Conservation (phyloP, 2,113 vertebrate genomes). For the Parus major region DNA sequence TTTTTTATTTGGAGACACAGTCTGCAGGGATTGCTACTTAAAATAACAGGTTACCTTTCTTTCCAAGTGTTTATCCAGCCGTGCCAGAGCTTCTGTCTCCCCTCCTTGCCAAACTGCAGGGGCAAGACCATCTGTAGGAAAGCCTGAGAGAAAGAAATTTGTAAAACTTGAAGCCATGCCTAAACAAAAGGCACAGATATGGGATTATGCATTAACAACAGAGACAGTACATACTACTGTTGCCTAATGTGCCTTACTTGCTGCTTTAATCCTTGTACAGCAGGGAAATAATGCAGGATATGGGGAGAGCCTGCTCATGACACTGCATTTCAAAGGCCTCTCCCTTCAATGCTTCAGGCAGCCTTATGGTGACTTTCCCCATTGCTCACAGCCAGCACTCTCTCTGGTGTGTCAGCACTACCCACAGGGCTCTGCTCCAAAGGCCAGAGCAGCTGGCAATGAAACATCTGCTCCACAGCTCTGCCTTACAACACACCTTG, state of each 20-base stretch:
- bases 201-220: not conserved
- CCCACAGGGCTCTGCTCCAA: not conserved
- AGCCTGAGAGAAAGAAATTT: constrained; percentile 76
- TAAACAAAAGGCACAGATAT: not conserved
- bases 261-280: not conserved
- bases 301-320: not conserved
- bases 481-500: not conserved
- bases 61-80: constrained; percentile 92
- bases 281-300: not conserved
- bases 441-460: not conserved
- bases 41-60: constrained; percentile 82
- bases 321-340: not conserved
- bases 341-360: not conserved
- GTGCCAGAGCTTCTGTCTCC: constrained; percentile 89
- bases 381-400: not conserved
- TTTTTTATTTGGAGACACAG: not conserved
- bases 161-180: not conserved
- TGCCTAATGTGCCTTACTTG: not conserved
- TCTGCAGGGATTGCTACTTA: not conserved
- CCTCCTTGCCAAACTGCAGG: constrained; percentile 90
- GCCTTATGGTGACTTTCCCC: not conserved
- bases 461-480: not conserved
- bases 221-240: not conserved
- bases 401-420: not conserved
- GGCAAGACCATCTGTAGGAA: constrained; percentile 82